Evolutionary conservation across 2,888 invertebrate species (phyloP), one percentile per base, ranked within the genome.

Genomic region (Petrolisthes manimaculis): DNA sequence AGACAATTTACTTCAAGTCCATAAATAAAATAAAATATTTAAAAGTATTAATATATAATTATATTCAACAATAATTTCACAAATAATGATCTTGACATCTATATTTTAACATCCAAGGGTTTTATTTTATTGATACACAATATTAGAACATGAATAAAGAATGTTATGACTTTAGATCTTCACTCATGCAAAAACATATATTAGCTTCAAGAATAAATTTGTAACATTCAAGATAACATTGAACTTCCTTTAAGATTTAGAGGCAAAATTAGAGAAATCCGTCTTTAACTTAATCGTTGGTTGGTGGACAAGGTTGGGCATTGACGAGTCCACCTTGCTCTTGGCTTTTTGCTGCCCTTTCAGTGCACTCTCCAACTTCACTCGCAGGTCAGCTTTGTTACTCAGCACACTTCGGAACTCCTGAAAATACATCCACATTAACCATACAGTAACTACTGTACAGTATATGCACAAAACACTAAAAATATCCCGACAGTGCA

Each of bases 271-370:
- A 18, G 91, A 91, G 82, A 91, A 91, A 55, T 91, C 91, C 8
- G 88, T 91, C 77, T 89, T 91, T 24, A 91, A 83, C 74, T 91
- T 89, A 56, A 91, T 91, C 37, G 91, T 89, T 55, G 91, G 91
- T n/a, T 88, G 89, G 3, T 75, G 86, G 9, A 71, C 21, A 69
- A 82, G 75, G 61, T 89, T 85, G 53, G 71, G n/a, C 37, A 84
- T 18, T 5, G 86, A 81, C 8, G 56, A 18, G 56, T 90, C 90
- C 5, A 67, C 85, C 51, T 88, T 90, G 78, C 83, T 84, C 83
- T 78, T 82, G 24, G 83, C 84, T 74, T 90, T 88, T 55, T 89
- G 91, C 51, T 89, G 88, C 9, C 83, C 79, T 61, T 86, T 86
- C 21, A 91, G 55, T 77, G 91, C 88, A n/a, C 83, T 84, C 53